Conservation (phyloP, 2,113 vertebrate genomes). For the Burhinus oedicnemus region DNA sequence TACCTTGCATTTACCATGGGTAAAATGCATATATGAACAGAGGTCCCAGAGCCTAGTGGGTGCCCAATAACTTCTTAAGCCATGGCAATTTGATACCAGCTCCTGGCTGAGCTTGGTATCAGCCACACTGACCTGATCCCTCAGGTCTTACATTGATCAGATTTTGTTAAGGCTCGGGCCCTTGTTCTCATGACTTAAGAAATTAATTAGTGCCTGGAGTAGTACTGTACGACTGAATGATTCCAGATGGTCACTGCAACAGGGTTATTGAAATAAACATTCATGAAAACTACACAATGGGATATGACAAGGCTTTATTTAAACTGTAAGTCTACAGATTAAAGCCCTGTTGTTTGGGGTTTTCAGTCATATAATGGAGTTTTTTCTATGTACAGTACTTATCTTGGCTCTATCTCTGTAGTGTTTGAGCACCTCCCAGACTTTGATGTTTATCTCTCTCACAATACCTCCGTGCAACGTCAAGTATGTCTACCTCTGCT, state of each 20-base stretch:
- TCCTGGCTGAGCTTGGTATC: neutral
- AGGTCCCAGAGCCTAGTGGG: neutral
- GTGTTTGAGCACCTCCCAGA: slow-evolving; percentile 24
- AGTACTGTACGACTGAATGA: neutral
- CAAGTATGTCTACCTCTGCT: slow-evolving; percentile 5
- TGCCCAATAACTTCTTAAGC: neutral
- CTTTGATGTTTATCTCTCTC: slow-evolving; percentile 48
- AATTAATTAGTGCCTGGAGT: neutral
- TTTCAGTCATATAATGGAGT: neutral
- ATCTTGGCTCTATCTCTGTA: slow-evolving; percentile 45
- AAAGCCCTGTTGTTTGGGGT: slow-evolving; percentile 9
- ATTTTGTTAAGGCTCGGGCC: neutral
- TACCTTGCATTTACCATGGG: neutral
- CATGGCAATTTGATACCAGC: neutral
- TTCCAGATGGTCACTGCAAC: slow-evolving; percentile 14
- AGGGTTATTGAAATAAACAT: slow-evolving; percentile 28
- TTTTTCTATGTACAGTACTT: slow-evolving; percentile 23
- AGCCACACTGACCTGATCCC: neutral
- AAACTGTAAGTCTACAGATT: slow-evolving; percentile 20
- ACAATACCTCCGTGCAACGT: neutral
- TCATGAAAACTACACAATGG: neutral
- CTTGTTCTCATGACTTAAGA: neutral
- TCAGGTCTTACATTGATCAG: neutral
- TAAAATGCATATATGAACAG: neutral
- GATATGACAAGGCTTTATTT: slow-evolving; percentile 3